phyloP scores from a whole-genome alignment of 2,113 vertebrate genomes.

The Cervus canadensis region DNA sequence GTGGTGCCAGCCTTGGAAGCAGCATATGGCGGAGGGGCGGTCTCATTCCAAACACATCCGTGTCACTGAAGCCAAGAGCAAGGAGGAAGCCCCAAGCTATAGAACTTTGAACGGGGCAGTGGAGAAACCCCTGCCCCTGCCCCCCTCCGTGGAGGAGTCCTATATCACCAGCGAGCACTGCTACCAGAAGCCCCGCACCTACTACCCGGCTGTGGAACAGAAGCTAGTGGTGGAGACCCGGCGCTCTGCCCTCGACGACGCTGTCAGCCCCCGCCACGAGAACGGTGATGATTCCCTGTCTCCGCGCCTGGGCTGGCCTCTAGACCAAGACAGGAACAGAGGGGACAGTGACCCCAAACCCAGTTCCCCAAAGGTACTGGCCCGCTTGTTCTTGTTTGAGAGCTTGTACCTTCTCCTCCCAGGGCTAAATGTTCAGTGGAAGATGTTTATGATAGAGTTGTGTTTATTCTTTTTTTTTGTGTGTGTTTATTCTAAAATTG shows the following conservation, averaged over 20 bases:
- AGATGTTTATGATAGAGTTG: not conserved
- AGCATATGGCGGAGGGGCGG: slow-evolving; percentile 80
- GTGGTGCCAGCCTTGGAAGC: slow-evolving; percentile 95
- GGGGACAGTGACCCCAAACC: slow-evolving; percentile 77
- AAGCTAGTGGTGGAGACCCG: slow-evolving; percentile 93
- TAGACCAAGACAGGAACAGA: slow-evolving; percentile 85
- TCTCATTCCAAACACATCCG: slow-evolving; percentile 78
- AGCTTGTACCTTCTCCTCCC: not conserved
- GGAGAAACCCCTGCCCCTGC: slow-evolving; percentile 78
- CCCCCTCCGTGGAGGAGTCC: slow-evolving; percentile 88
- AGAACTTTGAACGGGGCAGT: slow-evolving; percentile 82
- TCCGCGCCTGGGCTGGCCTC: slow-evolving; percentile 82
- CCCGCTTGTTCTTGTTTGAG: not conserved
- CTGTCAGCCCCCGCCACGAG: slow-evolving; percentile 85
- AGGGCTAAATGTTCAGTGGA: not conserved
- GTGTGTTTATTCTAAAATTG: not conserved
- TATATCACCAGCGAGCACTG: slow-evolving; percentile 99
- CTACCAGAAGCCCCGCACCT: slow-evolving; percentile 96
- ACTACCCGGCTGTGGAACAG: slow-evolving; percentile 94
- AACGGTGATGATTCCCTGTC: slow-evolving; percentile 87
- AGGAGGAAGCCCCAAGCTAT: slow-evolving; percentile 79
- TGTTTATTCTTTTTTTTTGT: not conserved
- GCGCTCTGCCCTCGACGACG: slow-evolving; percentile 88
- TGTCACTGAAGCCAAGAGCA: slow-evolving; percentile 78
- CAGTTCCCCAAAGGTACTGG: slow-evolving; percentile 84